A percentile compares a stretch with the other conserved stretches of the same genome.
These are phyloP conservation scores for Temnothorax unifasciatus DNA, from an alignment of 2,888 invertebrate species.

Conservation along the genomic window DNA sequence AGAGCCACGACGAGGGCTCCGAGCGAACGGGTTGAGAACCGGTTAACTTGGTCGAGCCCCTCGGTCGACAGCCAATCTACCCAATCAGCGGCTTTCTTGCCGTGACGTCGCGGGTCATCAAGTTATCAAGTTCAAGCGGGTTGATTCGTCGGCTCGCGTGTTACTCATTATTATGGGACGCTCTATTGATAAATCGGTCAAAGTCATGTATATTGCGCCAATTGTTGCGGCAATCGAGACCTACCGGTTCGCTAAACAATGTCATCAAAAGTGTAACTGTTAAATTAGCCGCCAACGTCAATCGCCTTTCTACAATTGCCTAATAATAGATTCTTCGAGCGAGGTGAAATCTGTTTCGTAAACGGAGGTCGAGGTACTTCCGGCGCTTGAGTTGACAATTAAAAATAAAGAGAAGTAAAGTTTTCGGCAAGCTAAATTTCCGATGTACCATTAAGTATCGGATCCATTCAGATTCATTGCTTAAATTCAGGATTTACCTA, in stretches of 20 bases:
- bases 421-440: neutral
- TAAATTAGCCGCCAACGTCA: conserved; percentile 36
- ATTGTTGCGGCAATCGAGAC: conserved; percentile 47
- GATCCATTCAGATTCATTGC: neutral
- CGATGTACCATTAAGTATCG: neutral
- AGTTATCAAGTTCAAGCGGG: conserved; percentile 24
- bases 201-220: conserved; percentile 43
- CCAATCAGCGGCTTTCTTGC: conserved; percentile 51
- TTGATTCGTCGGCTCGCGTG: conserved; percentile 46
- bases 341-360: neutral
- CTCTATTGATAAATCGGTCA: conserved; percentile 54
- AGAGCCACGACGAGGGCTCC: no score
- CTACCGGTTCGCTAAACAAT: conserved; percentile 11
- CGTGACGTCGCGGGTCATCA: conserved; percentile 33
- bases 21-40: conserved; percentile 54
- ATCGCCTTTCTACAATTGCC: conserved; percentile 1
- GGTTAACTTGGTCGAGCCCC: conserved; percentile 54
- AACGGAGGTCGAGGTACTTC: neutral
- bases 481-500: neutral
- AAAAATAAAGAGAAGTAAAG: neutral
- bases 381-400: neutral
- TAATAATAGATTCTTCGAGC: neutral
- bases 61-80: conserved; percentile 41
- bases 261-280: conserved; percentile 24
- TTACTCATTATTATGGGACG: conserved; percentile 33